Base-by-base conservation (phyloP, 1,140 invertebrate species). In the Metopolophium dirhodum region DNA sequence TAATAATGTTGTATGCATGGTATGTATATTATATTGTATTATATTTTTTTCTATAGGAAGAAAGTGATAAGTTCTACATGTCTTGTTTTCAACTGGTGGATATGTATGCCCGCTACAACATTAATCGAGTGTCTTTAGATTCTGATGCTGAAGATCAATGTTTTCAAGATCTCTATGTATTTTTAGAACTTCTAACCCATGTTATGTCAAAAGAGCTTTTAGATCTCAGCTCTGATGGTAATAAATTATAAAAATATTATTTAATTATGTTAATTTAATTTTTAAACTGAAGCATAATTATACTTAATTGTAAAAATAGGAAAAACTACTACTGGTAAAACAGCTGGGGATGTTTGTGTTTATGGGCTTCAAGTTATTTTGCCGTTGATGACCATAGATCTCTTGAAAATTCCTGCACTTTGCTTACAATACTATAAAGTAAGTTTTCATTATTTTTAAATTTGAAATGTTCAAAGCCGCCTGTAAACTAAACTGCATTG, bases 331-430 rank as follows among this genome's bases (percentile, higher is more conserved):
- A 57, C 77, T 45, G 82, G 82, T 18, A 93, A 57, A 86, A 86
- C 91, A 30, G 91, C 96, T 9, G 96, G 96, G 6, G 96, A 97
- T 95, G 96, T 98, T 45, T 97, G 96, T 94, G 94, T 98, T 7
- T 96, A 96, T 95, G 97, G 97, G 47, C 95, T 98, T 0, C 96
- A 96, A 94, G 97, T 97, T 90, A 95, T 98, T 90, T 97, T 98
- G 96, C 97, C 97, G 41, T 95, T 98, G 89, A 97, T 98, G 96
- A 97, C 96, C 87, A 95, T 96, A n/a, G 97, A 98, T 94, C 95
- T 98, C 41, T 95, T 98, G 18, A 96, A 97, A 94, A 97, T 97
- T 95, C 97, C 96, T 30, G 95, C 96, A 8, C 95, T 98, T 26
- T 98, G 97, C 94, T 94, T 95, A 57, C 96, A 97, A 95, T 97